Base-by-base conservation (phyloP, 2,797 vertebrate species). In the Rhynchotus rufescens region DNA sequence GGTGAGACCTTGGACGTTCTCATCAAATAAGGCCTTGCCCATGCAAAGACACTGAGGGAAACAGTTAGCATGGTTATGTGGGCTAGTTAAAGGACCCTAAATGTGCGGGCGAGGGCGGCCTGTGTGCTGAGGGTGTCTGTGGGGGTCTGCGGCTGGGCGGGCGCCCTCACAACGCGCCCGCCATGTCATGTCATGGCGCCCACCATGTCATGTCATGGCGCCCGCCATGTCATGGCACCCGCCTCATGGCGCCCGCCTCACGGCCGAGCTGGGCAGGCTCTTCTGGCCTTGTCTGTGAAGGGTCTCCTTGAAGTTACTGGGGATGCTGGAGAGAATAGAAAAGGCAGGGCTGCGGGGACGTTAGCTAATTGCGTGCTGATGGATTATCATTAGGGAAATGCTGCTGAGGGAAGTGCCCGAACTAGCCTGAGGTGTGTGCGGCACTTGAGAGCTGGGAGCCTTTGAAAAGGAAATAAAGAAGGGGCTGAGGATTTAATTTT, bases 401-500 rank as follows among this genome's bases (percentile, higher is more conserved):
- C 2, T 80, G 93, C 84, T 72, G 73, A 75, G 81, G 69, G 61
- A 78, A 6, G 0, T 77, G 57, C 68, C 52, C 47, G 57, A 54
- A 26, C 44, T 85, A 61, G 91, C 10, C 6, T 79, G 56, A 78
- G 90, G 90, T 22, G 79, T 79, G 88, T 64, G 75, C 78, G 94
- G 75, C 83, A 34, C 74, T 92, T 65, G 1, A 69, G 83, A 72
- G 76, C 74, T 23, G 62, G 23, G 34, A 88, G 79, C 78, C 81
- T 93, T 93, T 87, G 91, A 72, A 83, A 89, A 66, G 60, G 66
- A 82, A 6, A 73, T 56, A 21, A 86, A 78, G 80, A 64, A 5
- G 4, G 15, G 59, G 51, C 19, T 57, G 86, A 90, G 86, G 81
- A 52, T 95, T 93, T 92, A 11, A 28, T 91, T 87, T 83, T 94